Base-by-base conservation (phyloP, 2,888 invertebrate species). In the Calameuta pallipes region DNA sequence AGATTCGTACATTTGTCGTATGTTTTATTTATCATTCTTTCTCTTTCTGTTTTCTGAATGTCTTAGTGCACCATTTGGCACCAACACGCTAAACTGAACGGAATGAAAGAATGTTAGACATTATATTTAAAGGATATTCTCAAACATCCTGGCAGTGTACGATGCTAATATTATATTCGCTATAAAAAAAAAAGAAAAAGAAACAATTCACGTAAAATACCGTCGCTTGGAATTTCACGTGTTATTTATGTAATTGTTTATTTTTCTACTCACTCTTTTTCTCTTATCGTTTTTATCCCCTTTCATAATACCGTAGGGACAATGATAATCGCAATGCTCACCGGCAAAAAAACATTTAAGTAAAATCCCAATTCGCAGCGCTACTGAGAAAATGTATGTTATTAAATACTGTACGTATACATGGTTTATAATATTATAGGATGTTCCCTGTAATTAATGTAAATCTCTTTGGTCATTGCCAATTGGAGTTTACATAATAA, bases 1-100 rank as follows among this genome's bases (percentile, higher is more conserved):
- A 83, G 81, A 78, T 78, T 88, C 85, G 85, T 87, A 87, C 87
- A 87, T 85, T 88, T 83, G 82, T 85, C 80, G 78, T 80, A 82
- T 78, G 78, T 83, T 82, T 37, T n/a, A 74, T 35, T 74, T 30
- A 30, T 36, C 78, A 75, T 69, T 69, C 23, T 56, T 23, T 56
- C 56, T 56, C 23, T 56, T 56, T 56, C 23, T 36, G n/a, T 78
- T 41, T 71, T 78, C 69, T 56, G 76, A 78, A 76, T 78, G 73
- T 78, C 73, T 78, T 70, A 73, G 73, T 75, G 76, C 56, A 73
- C 36, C 71, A 75, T 69, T 23, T 76, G 75, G 68, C 78, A 76
- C 73, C 76, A 73, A 73, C 37, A 78, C 73, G 69, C 69, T 73
- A 78, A 78, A 78, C 34, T 30, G 73, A 75, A 69, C 68, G 76